Evolutionary conservation across 2,888 invertebrate species (phyloP).

Genomic region (Luperina testacea): DNA sequence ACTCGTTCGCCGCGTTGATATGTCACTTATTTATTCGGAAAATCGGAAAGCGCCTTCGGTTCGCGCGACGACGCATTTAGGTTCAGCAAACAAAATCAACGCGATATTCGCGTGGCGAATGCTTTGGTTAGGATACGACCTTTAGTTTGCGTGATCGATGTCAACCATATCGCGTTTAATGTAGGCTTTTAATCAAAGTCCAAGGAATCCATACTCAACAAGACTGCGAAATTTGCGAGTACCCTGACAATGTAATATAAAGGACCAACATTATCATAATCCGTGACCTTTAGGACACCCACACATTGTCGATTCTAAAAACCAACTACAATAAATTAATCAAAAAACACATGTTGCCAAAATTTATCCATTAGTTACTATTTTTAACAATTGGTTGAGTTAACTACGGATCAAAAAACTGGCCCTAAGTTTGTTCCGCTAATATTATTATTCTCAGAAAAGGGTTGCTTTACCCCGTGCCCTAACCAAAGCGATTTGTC

Average conservation of each 20-base stretch:
- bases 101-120: not conserved
- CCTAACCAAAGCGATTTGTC: not conserved
- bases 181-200: no score
- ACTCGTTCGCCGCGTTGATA: not conserved
- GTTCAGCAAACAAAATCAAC: not conserved
- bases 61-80: not conserved
- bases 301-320: not conserved
- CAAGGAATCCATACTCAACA: not conserved
- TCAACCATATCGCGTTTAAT: not conserved
- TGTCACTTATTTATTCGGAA: not conserved
- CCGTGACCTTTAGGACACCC: slow-evolving; percentile 6
- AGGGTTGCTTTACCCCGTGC: not conserved
- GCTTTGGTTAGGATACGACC: not conserved
- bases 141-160: not conserved
- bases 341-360: no score
- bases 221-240: slow-evolving; percentile 13
- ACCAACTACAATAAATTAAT: not conserved
- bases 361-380: no score
- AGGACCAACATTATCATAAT: slow-evolving; percentile 45
- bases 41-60: not conserved
- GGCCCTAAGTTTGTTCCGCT: not conserved
- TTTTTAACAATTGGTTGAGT: no score
- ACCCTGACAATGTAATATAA: slow-evolving; percentile 28
- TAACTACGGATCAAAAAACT: no score
- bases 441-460: not conserved